A percentile compares a stretch with the other conserved stretches of the same genome.
Evolutionary conservation across 1,140 invertebrate species (phyloP).

Genomic region (Micrasema minimum): DNA sequence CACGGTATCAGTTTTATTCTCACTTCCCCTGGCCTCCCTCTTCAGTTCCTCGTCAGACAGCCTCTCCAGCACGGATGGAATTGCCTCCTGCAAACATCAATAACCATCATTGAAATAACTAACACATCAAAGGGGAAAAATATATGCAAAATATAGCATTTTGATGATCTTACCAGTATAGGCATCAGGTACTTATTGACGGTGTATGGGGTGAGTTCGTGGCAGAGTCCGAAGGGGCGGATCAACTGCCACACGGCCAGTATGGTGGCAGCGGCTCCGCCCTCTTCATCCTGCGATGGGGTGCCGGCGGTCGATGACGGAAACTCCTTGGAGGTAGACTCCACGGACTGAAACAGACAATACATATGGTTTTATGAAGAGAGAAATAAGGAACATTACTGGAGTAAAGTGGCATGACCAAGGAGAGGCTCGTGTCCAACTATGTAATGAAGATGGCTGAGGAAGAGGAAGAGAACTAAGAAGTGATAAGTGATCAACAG

Average conservation of each 20-base stretch:
- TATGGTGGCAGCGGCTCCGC: slow-evolving; percentile 59
- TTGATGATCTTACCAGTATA: slow-evolving; percentile 77
- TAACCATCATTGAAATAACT: no score
- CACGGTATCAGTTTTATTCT: slow-evolving; percentile 93
- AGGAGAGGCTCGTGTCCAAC: no score
- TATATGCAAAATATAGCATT: no score
- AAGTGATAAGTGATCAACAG: no score
- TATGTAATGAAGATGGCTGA: no score
- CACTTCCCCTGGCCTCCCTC: slow-evolving; percentile 92
- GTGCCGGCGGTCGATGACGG: neutral
- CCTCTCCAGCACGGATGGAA: slow-evolving; percentile 91
- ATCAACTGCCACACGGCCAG: slow-evolving; percentile 72
- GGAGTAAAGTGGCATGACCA: no score
- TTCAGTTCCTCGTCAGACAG: slow-evolving; percentile 98
- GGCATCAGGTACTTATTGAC: slow-evolving; percentile 94
- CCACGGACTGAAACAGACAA: slow-evolving; percentile 17
- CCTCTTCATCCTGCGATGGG: slow-evolving; percentile 51
- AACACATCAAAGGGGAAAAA: slow-evolving; percentile 36
- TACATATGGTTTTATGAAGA: no score
- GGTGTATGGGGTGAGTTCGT: slow-evolving; percentile 90
- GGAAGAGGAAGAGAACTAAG: no score
- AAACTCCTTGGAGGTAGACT: slow-evolving; percentile 15
- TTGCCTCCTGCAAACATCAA: slow-evolving; percentile 85
- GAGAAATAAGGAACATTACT: no score
- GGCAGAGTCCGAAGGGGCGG: slow-evolving; percentile 91